Evolutionary conservation across 1,140 invertebrate species (phyloP), one percentile per base, ranked within the genome.

Genomic region (Ostrea denselamellosa): DNA sequence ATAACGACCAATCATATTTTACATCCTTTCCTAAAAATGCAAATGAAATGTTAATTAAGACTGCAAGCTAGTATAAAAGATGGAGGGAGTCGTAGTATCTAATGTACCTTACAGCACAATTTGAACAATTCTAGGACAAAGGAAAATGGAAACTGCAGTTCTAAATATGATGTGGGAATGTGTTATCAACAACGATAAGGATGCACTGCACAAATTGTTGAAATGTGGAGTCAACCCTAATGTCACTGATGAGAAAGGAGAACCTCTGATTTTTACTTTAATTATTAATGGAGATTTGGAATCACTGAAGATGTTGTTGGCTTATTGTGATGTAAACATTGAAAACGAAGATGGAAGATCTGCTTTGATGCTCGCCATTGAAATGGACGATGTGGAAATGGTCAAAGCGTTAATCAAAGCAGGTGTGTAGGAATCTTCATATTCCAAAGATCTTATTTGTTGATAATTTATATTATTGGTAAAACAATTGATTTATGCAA

Each of bases 381-480:
- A 84, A 58, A 83, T 87, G 58, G 65, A 84, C 83, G 86, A 87
- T 44, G 52, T 87, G 12, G 19, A 56, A n/a, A 87, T 87, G 12
- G 62, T 87, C 4, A 87, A 87, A 77, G 52, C 65, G 12, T 56
- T 85, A 19, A 19, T 83, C 22, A 87, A 87, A 85, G 34, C 86
- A 71, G 86, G 86, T 87, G 68, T 25, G 68, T 56, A 8, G 10
- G 1, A 28, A 25, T 25, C 10, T 56, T 44, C 9, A 28, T 3
- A 44, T 34, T 58, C 51, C 12, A 25, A 22, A 58, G 8, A 12
- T 56, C 4, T 17, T 9, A 22, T 8, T 17, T 86, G 8, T n/a
- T 25, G 22, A 68, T 22, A 25, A 8, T 22, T 68, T 3, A 56
- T 17, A 4, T 17, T 56, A 12, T 56, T 9, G 8, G 14, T 56